phyloP scores from a whole-genome alignment of 2,888 invertebrate genomes.

The Machimus atricapillus region DNA sequence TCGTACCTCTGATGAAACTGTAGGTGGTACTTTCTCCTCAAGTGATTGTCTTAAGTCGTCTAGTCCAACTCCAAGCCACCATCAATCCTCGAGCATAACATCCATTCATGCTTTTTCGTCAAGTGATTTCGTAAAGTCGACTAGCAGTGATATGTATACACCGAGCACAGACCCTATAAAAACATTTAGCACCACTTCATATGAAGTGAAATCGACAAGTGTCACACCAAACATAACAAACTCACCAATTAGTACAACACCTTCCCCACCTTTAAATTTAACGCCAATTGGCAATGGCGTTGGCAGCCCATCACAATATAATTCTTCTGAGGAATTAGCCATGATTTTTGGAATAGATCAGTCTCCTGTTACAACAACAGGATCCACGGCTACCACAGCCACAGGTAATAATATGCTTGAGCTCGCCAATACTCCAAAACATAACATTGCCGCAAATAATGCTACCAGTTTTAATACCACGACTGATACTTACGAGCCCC shows the following conservation, averaged over 20 bases:
- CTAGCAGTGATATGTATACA: conserved; percentile 59
- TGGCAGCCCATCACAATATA: conserved; percentile 65
- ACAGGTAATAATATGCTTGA: conserved; percentile 51
- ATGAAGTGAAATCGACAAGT: conserved; percentile 58
- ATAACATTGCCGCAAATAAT: conserved; percentile 48
- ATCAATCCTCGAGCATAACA: conserved; percentile 60
- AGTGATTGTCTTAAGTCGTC: conserved; percentile 61
- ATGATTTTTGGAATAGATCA: conserved; percentile 68
- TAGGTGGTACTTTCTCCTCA: conserved; percentile 54
- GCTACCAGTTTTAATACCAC: conserved; percentile 49
- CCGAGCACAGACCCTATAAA: conserved; percentile 60
- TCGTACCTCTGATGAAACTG: conserved; percentile 38
- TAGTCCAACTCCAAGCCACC: conserved; percentile 57
- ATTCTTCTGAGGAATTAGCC: conserved; percentile 71
- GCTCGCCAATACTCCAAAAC: conserved; percentile 45
- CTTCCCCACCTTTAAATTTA: conserved; percentile 56
- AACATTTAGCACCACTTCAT: conserved; percentile 62
- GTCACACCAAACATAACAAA: conserved; percentile 55
- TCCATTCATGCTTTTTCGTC: conserved; percentile 62
- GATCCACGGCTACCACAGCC: conserved; percentile 48
- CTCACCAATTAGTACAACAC: conserved; percentile 51
- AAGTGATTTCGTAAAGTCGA: conserved; percentile 61
- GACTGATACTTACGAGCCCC: conserved; percentile 48
- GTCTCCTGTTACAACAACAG: conserved; percentile 49
- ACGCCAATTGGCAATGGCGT: conserved; percentile 53